phyloP scores from a whole-genome alignment of 2,113 vertebrate species.

The Suncus etruscus region DNA sequence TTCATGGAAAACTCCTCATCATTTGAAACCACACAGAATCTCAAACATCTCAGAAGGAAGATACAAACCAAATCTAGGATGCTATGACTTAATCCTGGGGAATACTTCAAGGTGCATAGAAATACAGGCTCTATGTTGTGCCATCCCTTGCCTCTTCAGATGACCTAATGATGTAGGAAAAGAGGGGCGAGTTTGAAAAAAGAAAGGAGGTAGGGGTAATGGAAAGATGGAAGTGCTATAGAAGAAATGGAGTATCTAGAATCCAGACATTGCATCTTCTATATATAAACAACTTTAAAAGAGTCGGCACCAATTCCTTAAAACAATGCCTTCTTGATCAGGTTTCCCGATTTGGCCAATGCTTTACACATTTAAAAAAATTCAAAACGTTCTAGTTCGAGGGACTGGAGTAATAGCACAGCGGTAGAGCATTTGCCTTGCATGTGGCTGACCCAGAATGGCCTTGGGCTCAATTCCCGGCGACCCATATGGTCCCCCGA shows the following conservation, averaged over 20 bases:
- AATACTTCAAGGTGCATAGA: neutral
- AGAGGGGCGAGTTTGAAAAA: neutral
- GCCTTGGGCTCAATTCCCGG: too few relatives aligned
- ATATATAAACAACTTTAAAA: constrained; percentile 7
- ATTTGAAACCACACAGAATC: constrained; percentile 55
- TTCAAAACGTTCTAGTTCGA: constrained; percentile 9
- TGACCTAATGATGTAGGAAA: neutral
- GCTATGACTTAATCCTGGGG: neutral
- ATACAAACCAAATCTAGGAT: neutral
- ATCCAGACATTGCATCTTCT: neutral
- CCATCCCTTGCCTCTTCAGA: neutral
- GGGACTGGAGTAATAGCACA: too few relatives aligned
- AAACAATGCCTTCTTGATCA: neutral
- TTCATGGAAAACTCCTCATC: constrained; percentile 64
- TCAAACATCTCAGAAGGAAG: constrained; percentile 59
- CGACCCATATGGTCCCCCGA: too few relatives aligned
- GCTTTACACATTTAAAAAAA: constrained; percentile 26
- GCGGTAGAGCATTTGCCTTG: too few relatives aligned
- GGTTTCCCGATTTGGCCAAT: neutral
- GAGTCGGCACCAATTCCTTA: neutral
- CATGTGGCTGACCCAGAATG: too few relatives aligned
- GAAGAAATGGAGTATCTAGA: neutral
- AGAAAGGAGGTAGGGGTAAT: neutral
- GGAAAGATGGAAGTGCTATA: neutral
- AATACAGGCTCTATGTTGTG: neutral